Conservation (phyloP, 2,113 vertebrate genomes). For the Xyrauchen texanus region DNA sequence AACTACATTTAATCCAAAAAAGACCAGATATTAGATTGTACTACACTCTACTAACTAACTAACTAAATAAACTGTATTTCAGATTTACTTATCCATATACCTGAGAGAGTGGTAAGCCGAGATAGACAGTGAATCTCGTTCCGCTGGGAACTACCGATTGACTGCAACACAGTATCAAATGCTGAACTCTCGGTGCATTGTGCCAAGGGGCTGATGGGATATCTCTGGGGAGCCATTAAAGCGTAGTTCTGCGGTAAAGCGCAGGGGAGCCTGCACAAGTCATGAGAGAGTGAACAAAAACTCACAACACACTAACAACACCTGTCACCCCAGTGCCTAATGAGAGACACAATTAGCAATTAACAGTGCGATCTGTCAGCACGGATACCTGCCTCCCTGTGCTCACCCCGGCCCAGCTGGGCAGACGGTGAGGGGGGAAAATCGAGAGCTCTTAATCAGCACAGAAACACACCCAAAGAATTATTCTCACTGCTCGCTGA, state of each 20-base stretch:
- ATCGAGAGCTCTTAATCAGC: slow-evolving; percentile 50
- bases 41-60: not conserved
- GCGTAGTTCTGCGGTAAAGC: slow-evolving; percentile 64
- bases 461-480: slow-evolving; percentile 29
- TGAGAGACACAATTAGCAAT: slow-evolving; percentile 85
- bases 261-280: slow-evolving; percentile 68
- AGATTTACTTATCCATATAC: not conserved
- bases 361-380: slow-evolving; percentile 80
- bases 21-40: not conserved
- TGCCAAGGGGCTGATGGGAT: slow-evolving; percentile 77
- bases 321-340: slow-evolving; percentile 81
- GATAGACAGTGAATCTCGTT: slow-evolving; percentile 1
- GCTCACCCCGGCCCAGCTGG: slow-evolving; percentile 45
- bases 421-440: not conserved
- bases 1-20: slow-evolving; percentile 13
- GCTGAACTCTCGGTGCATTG: slow-evolving; percentile 65
- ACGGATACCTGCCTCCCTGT: slow-evolving; percentile 73
- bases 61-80: not conserved
- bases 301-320: slow-evolving; percentile 81
- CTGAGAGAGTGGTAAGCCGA: not conserved
- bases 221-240: slow-evolving; percentile 79
- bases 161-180: slow-evolving; percentile 80
- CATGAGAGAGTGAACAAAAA: slow-evolving; percentile 70
- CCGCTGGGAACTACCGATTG: slow-evolving; percentile 57
- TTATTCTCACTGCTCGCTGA: not conserved